Evolutionary conservation across 2,797 vertebrate species (phyloP), one percentile per base, ranked within the genome.

Genomic region (Heliangelus exortis): DNA sequence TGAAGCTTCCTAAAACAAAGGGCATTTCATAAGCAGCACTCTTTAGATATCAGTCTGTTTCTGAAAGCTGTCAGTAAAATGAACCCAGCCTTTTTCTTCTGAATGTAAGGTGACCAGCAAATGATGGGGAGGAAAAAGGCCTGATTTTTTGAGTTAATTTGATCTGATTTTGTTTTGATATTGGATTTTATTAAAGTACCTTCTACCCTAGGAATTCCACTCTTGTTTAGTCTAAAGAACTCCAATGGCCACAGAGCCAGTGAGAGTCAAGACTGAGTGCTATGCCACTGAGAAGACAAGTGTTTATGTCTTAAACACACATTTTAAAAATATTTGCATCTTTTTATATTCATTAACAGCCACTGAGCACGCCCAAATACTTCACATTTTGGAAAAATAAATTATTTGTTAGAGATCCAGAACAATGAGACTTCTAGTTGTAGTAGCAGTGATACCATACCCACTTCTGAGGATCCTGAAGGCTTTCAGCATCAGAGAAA

Each of bases 81-180:
- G 6, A 84, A 39, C 9, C 28, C 59, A 41, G 26, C 1, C 10
- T 48, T 39, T 34, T 59, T 34, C 39, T 41, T 78, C 63, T 28
- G 36, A 84, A 75, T 59, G 26, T 66, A 65, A 89, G 26, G 51
- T 48, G 57, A 74, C 23, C 61, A 71, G 59, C 22, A 88, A 84
- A 84, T 0, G 14, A 58, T 1, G 1, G 22, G 20, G 26, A 65
- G 25, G 20, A 26, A 58, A 84, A 77, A 87, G 2, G 39, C 5
- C 34, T 59, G 43, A 53, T 57, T 76, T 81, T 83, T 83, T 33
- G 78, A 62, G 55, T 58, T 91, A 86, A 96, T 92, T 92, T 73
- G 77, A 71, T 66, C 71, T 88, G 90, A 91, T 96, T 88, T 93
- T 95, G 84, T 92, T 96, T 95, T 89, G 94, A 82, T 95, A 80